phyloP scores from a whole-genome alignment of 2,797 vertebrate genomes.

The Anomalospiza imberbis region DNA sequence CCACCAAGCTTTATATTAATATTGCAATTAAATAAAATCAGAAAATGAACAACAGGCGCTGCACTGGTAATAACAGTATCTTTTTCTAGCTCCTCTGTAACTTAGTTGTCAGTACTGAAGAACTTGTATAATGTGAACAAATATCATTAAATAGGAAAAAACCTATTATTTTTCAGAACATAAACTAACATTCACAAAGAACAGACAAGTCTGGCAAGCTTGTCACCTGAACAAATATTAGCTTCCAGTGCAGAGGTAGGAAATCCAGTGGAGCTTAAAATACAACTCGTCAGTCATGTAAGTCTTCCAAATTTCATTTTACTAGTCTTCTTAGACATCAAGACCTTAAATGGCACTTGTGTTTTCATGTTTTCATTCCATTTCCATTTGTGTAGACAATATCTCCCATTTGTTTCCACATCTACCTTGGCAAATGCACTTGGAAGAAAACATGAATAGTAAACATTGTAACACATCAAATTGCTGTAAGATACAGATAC shows the following conservation, averaged over 20 bases:
- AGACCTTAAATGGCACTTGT: background rate
- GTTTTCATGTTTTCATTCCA: background rate
- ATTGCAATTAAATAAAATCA: no score
- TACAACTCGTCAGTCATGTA: background rate
- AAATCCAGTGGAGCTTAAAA: background rate
- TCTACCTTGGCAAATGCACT: background rate
- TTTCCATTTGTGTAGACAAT: background rate
- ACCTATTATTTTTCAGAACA: background rate
- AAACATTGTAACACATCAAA: fast-evolving
- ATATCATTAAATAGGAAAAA: background rate
- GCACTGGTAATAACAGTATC: background rate
- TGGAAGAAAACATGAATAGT: background rate
- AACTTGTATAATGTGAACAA: background rate
- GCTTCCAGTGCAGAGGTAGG: background rate
- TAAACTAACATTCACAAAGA: background rate
- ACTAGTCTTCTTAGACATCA: background rate
- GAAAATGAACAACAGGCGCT: background rate
- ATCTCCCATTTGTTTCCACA: background rate
- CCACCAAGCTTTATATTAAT: no score
- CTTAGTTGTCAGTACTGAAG: background rate
- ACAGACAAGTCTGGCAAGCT: background rate
- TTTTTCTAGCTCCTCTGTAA: background rate
- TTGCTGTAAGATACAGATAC: fast-evolving
- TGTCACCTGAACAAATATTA: background rate
- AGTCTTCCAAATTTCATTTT: background rate